These are phyloP conservation scores for Dendrocincla tyrannina DNA, from an alignment of 2,797 vertebrate species.

Conservation along the genomic window DNA sequence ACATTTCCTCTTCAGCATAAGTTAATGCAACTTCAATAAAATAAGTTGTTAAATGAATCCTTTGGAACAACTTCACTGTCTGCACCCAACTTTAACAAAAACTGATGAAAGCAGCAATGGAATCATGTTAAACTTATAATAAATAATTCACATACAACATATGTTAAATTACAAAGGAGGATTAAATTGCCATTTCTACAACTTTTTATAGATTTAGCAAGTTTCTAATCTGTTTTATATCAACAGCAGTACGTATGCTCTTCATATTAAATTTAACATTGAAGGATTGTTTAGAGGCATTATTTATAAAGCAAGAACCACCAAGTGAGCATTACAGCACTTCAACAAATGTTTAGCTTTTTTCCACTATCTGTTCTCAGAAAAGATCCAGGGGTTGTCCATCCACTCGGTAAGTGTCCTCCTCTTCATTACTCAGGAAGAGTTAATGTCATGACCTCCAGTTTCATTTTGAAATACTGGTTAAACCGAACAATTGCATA, in stretches of 20 bases:
- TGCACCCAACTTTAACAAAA: constrained; percentile 61
- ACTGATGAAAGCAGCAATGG: constrained; percentile 71
- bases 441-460: constrained; percentile 82
- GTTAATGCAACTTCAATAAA: constrained; percentile 55
- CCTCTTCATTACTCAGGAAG: constrained; percentile 84
- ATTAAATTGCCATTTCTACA: constrained; percentile 70
- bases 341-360: constrained; percentile 76
- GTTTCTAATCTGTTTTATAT: constrained; percentile 69
- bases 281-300: constrained; percentile 75
- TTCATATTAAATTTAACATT: constrained; percentile 74
- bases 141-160: constrained; percentile 78
- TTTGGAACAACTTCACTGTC: constrained; percentile 65
- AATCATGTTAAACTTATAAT: constrained; percentile 74
- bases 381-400: constrained; percentile 58
- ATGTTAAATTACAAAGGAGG: constrained; percentile 73
- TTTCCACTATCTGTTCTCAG: constrained; percentile 72
- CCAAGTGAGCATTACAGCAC: constrained; percentile 75
- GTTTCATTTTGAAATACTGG: constrained; percentile 99
- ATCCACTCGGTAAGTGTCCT: constrained; percentile 54
- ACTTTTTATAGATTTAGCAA: constrained; percentile 68
- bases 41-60: constrained; percentile 34
- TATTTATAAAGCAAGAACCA: constrained; percentile 78
- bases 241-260: constrained; percentile 68
- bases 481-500: constrained; percentile 94
- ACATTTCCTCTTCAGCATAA: constrained; percentile 46